Conservation (phyloP, 1,140 invertebrate species). For the Olivierus martensii region DNA sequence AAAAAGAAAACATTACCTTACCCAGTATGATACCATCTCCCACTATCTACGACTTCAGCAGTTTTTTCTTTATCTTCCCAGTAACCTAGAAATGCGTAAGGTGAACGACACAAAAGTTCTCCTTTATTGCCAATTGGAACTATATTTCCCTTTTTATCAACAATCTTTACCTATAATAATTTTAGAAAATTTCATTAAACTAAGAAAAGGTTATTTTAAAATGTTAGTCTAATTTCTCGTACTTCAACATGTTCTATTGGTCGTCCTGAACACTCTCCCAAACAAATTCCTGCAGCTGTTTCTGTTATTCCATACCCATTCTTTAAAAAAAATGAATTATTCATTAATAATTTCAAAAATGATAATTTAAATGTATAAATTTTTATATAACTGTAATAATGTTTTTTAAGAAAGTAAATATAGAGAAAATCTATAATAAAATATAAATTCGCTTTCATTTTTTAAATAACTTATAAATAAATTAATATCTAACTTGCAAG, state of each 20-base stretch:
- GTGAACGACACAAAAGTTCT: too few species aligned
- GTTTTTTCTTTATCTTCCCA: constrained; percentile 73
- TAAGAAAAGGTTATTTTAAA: not conserved
- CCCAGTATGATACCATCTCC: constrained; percentile 82
- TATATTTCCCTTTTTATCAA: constrained; percentile 50
- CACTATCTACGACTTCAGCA: constrained; percentile 46
- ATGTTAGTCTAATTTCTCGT: not conserved
- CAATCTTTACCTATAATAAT: constrained; percentile 43
- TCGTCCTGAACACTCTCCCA: too few species aligned
- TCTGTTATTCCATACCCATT: not conserved
- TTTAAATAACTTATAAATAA: too few species aligned
- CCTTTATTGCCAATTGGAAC: constrained; percentile 62
- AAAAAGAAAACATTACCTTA: constrained; percentile 30
- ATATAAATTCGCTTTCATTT: too few species aligned
- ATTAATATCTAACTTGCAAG: too few species aligned
- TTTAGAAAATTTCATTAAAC: not conserved
- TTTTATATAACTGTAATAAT: too few species aligned
- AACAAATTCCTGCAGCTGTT: not conserved
- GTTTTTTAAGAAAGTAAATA: too few species aligned
- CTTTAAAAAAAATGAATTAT: not conserved
- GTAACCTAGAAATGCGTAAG: too few species aligned
- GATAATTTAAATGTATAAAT: too few species aligned
- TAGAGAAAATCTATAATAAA: too few species aligned
- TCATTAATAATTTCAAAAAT: too few species aligned
- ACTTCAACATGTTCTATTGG: not conserved